Evolutionary conservation across 23 tunicate genomes (phyloP), one percentile per base, ranked within the genome.

Genomic region (Halocynthia roretzi): DNA sequence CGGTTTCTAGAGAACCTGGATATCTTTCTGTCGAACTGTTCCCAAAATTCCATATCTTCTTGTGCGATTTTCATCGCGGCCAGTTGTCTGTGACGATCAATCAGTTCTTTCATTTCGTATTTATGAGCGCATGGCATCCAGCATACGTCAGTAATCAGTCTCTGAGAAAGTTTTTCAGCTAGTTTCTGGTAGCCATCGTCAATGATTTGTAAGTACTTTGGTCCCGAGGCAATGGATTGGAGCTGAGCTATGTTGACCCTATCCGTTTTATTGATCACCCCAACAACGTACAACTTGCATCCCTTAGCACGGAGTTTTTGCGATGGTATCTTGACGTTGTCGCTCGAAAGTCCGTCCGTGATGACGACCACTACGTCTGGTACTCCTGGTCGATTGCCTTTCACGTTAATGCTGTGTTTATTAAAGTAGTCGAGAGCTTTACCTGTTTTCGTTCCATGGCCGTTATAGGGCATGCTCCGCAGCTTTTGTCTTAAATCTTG

Each of bases 341-440:
- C 91, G 21, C 71, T 53, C 8, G 91, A 77, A 52, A 72, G 54
- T 12, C 91, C 91, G 55, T 86, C 91, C 6, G 91, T 86, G 31
- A 86, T 86, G 18, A 86, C 85, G 11, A 81, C 71, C 10, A 86
- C 60, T 8, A 86, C 62, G 70, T 86, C 91, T 9, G 91, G 91
- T 14, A 81, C 82, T 62, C 76, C 84, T 15, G 77, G 77, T 6
- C 91, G 81, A 72, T 86, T 86, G n/a, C 91, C 91, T 15, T 81
- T 77, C 22, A 74, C 77, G 9, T 61, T 73, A 6, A 86, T 57
- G 44, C 91, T 80, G 77, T 70, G 22, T 31, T 69, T 40, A 40
- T 67, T 14, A 5, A 86, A 23, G 55, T 86, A 82, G 62, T 83
- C 61, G 14, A 86, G 52, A 8, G 91, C 91, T 9, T 61, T 75